Base-by-base conservation (phyloP, 2,113 vertebrate species). In the Lycaon pictus region DNA sequence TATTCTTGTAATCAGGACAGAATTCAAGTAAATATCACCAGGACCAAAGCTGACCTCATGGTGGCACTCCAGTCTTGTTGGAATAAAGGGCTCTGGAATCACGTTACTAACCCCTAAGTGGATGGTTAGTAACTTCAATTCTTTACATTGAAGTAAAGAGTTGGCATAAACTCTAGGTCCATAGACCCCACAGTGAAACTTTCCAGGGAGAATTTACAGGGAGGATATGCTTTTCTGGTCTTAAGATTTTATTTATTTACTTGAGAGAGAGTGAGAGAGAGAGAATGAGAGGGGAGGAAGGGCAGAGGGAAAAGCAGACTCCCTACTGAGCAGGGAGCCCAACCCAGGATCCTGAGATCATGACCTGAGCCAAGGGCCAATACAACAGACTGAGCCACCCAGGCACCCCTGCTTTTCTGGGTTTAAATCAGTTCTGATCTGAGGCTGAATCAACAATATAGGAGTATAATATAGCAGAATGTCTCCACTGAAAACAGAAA, bases 11-110 rank as follows among this genome's bases (percentile, higher is more conserved):
- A 17, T 76, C 20, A 56, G 74, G 56, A 55, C 22, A 77, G 80
- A 81, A 90, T 90, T 87, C 56, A 76, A 84, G 71, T n/a, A 95
- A 92, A 83, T 48, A 62, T 17, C 7, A 11, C 27, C 63, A 95
- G 94, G 23, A 81, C 80, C 76, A 90, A 84, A 84, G 48, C 69
- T 84, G 90, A 92, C 98, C 98, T 98, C 97, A 94, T 0, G 98
- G 98, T 97, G 98, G 98, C 97, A 71, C 98, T 98, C 92, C 90
- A 92, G 94, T 51, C 71, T 90, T 81, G 51, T 37, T 6, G 2
- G 76, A 97, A 60, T n/a, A 23, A 88, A 88, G 29, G 3, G 4
- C 83, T 96, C 63, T 93, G 51, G 60, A 11, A 3, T 89, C 88
- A 43, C 13, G 15, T 88, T 35, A 35, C 43, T 93, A 37, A 80